Conservation (phyloP, 1,140 invertebrate species). For the Lamellibrachia luymesi region DNA sequence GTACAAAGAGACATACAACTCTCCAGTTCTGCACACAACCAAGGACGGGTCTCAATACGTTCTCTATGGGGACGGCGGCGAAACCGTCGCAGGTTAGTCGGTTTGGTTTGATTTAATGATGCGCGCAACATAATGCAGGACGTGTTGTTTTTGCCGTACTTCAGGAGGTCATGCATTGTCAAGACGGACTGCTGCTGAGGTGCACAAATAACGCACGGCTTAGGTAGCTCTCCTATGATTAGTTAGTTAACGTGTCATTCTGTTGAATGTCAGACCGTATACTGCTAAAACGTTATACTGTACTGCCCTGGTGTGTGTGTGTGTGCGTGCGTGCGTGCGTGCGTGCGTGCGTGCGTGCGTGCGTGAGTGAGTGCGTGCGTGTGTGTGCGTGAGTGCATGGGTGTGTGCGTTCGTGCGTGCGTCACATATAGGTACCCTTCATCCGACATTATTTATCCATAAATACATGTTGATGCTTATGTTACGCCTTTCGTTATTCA, state of each 20-base stretch:
- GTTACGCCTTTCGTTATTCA: too few species aligned
- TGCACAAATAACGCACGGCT: too few species aligned
- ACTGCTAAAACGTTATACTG: too few species aligned
- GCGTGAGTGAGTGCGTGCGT: neutral
- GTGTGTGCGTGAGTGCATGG: neutral
- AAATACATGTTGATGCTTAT: too few species aligned
- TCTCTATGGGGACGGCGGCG: constrained; percentile 51
- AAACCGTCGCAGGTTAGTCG: constrained; percentile 43
- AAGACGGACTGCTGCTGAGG: too few species aligned
- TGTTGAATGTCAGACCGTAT: too few species aligned
- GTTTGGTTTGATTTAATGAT: neutral
- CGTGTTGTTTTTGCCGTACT: too few species aligned
- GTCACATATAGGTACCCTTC: too few species aligned
- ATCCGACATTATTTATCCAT: too few species aligned
- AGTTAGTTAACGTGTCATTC: too few species aligned
- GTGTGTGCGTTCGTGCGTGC: neutral
- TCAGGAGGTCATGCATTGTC: too few species aligned
- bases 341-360: neutral
- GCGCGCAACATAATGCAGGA: neutral
- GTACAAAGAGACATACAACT: constrained; percentile 49
- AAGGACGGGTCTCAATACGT: constrained; percentile 41
- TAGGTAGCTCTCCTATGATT: too few species aligned
- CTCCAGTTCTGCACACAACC: constrained; percentile 42
- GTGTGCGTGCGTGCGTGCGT: neutral
- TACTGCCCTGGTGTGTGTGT: neutral